Base-by-base conservation (phyloP, 1,140 invertebrate genomes). In the Chrysopa pallens region DNA sequence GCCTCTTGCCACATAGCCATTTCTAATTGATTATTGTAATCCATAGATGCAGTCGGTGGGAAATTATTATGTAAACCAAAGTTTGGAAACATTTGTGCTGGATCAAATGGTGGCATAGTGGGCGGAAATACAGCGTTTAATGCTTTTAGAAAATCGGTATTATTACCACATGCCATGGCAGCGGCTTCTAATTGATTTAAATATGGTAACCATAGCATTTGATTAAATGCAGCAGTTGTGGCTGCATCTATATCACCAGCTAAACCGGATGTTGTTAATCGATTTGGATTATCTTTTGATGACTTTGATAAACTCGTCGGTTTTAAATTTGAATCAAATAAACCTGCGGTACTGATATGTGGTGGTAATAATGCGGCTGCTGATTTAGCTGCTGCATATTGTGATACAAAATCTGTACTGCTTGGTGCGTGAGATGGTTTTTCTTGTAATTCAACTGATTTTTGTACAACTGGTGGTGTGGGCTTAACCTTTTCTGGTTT, bases 191-290 rank as follows among this genome's bases (percentile, higher is more conserved):
- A 55, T 52, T 78, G 76, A 45, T 68, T 76, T 15, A 78, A 59
- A 50, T 78, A 80, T 2, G 76, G 76, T 29, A 78, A 51, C 76
- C 76, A 79, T 27, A 78, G 50, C 73, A 79, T 75, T 53, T 77
- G 75, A 51, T 74, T 73, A n/a, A 78, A 61, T 2, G 75, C 69
- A 8, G 72, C 73, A 31, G 74, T 66, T 1, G 73, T 76, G 1
- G 76, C 74, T 15, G 73, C 69, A 54, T 79, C 74, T 39, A 76
- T 69, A 41, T 78, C 75, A 27, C 64, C 66, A 1, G 72, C 68
- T 17, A 75, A 53, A 29, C 67, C 58, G 36, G 61, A 37, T 17
- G 36, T 8, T 9, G 7, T 14, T 37, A 38, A 2, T 29, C n/a
- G 2, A 37, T 8, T 38, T 53, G 52, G n/a, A 57, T 54, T 36